Conservation (phyloP, 2,113 vertebrate genomes). For the Oreocharis arfaki region DNA sequence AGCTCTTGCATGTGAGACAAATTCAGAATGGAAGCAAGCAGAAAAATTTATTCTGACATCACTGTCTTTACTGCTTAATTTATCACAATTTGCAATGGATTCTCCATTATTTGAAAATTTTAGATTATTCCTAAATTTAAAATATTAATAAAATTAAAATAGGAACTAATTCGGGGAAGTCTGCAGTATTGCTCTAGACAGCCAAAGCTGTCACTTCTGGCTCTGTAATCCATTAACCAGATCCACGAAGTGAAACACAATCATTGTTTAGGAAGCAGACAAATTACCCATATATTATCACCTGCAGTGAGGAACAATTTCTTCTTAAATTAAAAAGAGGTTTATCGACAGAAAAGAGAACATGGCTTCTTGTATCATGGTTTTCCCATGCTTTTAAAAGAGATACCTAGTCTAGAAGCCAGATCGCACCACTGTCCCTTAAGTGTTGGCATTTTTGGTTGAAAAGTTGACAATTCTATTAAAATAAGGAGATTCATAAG, state of each 20-base stretch:
- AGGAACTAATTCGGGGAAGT: neutral
- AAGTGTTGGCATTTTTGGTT: neutral
- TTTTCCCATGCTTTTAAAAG: neutral
- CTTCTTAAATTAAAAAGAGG: neutral
- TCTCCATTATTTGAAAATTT: neutral
- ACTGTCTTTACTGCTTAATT: neutral
- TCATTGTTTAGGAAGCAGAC: neutral
- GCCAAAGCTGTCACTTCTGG: neutral
- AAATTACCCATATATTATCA: neutral
- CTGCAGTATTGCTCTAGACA: neutral
- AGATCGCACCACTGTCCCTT: neutral
- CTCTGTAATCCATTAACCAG: neutral
- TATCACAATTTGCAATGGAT: neutral
- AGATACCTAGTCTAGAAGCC: neutral
- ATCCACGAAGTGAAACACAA: neutral
- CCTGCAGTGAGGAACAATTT: neutral
- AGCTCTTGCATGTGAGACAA: neutral
- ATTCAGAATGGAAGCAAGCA: neutral
- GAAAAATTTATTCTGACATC: neutral
- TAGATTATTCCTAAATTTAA: neutral
- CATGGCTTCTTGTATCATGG: neutral
- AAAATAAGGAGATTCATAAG: neutral
- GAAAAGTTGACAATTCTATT: neutral
- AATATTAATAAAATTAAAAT: neutral
- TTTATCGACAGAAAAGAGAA: neutral